Conservation (phyloP, 2,113 vertebrate species). For the Jacana jacana region DNA sequence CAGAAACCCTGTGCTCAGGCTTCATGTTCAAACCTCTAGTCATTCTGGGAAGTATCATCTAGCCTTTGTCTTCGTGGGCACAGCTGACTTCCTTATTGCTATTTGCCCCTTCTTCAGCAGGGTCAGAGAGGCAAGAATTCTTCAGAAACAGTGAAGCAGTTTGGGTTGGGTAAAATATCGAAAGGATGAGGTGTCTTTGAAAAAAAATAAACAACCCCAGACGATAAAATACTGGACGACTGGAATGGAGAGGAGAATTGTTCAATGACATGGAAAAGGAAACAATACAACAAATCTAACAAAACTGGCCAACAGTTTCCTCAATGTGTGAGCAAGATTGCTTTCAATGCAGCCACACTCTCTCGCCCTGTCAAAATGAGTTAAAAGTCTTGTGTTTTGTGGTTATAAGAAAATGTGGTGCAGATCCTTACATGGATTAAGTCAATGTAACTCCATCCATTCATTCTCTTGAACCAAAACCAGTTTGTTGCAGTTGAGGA, state of each 20-base stretch:
- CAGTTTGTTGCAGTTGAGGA: neutral
- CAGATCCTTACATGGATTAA: neutral
- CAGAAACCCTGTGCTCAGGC: neutral
- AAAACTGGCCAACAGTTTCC: neutral
- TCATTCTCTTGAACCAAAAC: neutral
- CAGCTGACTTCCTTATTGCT: neutral
- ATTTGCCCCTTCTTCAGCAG: neutral
- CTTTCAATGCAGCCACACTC: neutral
- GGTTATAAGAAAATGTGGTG: neutral
- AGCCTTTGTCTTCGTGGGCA: neutral
- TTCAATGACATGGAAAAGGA: neutral
- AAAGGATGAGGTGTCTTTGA: neutral
- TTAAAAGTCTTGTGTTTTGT: neutral
- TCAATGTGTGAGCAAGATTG: neutral
- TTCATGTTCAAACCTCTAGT: neutral
- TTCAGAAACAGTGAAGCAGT: neutral
- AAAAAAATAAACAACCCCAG: neutral
- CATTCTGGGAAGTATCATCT: neutral
- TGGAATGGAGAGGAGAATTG: neutral
- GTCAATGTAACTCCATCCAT: neutral
- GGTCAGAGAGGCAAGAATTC: neutral
- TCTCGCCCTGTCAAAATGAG: neutral
- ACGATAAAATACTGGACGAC: neutral
- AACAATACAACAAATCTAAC: neutral
- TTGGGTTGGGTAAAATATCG: neutral